Base-by-base conservation (phyloP, 2,888 invertebrate genomes). In the Monochamus alternatus region DNA sequence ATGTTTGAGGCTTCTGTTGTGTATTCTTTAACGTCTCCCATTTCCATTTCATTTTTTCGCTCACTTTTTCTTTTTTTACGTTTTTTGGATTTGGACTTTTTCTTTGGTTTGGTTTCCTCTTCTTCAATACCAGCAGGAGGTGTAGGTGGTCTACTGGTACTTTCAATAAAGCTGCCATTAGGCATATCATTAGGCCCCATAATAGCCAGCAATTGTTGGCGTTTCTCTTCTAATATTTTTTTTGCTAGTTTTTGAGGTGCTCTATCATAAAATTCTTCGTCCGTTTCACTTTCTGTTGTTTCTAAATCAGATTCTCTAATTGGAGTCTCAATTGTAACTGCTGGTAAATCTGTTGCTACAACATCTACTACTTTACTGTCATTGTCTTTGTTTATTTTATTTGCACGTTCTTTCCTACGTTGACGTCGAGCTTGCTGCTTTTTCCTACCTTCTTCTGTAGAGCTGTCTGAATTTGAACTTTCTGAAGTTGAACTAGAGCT, bases 201-300 rank as follows among this genome's bases (percentile, higher is more conserved):
- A 2, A 93, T 91, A 1, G 94, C 92, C 86, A 94, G 87, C 71
- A 94, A 86, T 80, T 94, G 93, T 81, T 93, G 94, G 3, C 95
- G 92, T 87, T 95, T 96, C 84, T 95, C 95, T 10, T 93, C 93
- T 65, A 95, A 87, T 71, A 95, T 83, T 86, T 95, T 94, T 80
- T 91, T 94, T 1, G 94, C 95, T 76, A 94, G 87, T 84, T 91
- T 91, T 83, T 95, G 95, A 0, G 96, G 96, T 87, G 95, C 92
- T 83, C 95, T 92, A 86, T 96, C 96, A 86, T 96, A 96, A 88
- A 96, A 96, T 82, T 96, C 96, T 89, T 96, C 96, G 87, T 96
- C 96, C 0, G 96, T 96, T 79, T 95, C 95, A 66, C 95, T 94
- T 87, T 96, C 95, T 14, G 94, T 93, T 0, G 96, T 96, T 82